Evolutionary conservation across 2,113 vertebrate species (phyloP), one percentile per base, ranked within the genome.

Genomic region (Empidonax alnorum): DNA sequence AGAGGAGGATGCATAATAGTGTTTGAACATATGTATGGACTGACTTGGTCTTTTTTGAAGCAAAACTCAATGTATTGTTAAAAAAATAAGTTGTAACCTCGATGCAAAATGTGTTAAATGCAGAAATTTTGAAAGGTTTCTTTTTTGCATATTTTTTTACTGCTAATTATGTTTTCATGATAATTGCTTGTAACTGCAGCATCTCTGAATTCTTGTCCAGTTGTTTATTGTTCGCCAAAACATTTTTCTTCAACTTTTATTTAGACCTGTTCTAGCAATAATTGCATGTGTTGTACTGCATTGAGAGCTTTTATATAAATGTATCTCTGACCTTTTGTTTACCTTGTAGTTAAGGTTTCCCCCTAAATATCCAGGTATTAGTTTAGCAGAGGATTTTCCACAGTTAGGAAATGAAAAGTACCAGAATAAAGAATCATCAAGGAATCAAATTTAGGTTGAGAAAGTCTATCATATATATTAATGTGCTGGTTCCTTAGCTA

Each of bases 291-390:
- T 39, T 85, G n/a, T 47, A 71, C 16, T 81, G 8, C n/a, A 31
- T 53, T 76, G 39, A 61, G 27, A 78, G 28, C 49, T 72, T 67
- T 63, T 67, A 8, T 50, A 37, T 7, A 90, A 74, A 59, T 52
- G 10, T 22, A 39, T 21, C 41, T 84, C 61, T 84, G 31, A 67
- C 23, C 18, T 59, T 76, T 77, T 42, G 14, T 84, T 53, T 55
- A n/a, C 37, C 9, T 76, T 0, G 0, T 49, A 77, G n/a, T 66
- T 76, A 81, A 77, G 24, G 6, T 77, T 76, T 58, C 7, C 15
- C 3, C 6, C 23, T 73, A 69, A 73, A 62, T 84, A 63, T 24
- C 9, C 47, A 71, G 5, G 9, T 84, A 14, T 62, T 81, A 62
- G 6, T 90, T 88, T 59, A 84, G 35, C 27, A 74, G 33, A 52